Percentiles rank a stretch among this genome's conserved stretches.
Conservation (phyloP, 2,797 vertebrate species). For the Podarcis siculus region DNA sequence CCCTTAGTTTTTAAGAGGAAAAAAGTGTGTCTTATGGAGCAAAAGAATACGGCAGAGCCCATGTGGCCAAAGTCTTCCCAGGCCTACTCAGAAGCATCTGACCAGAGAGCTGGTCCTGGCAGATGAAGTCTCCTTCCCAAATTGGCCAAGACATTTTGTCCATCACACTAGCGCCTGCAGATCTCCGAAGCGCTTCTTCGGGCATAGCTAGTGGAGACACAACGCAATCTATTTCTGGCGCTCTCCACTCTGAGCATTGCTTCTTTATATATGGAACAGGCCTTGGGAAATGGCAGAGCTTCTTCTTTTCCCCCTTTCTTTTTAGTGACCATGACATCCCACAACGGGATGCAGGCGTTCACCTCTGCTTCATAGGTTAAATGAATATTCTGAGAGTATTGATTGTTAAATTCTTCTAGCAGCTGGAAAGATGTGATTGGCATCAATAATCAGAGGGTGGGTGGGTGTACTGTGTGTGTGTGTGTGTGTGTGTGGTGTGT, state of each 20-base stretch:
- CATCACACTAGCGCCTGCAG: background rate
- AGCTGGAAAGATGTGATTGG: slow-evolving; percentile 64
- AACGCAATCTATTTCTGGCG: slow-evolving; percentile 31
- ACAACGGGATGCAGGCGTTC: slow-evolving; percentile 65
- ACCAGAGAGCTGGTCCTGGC: background rate
- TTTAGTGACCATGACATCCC: slow-evolving; percentile 60
- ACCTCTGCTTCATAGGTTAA: slow-evolving; percentile 64
- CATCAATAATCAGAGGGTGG: slow-evolving; percentile 58
- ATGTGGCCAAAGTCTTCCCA: too few species aligned
- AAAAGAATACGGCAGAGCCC: too few species aligned
- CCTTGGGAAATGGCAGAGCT: slow-evolving; percentile 55
- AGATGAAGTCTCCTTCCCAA: background rate
- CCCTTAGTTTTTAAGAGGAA: too few species aligned
- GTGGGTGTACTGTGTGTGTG: too few species aligned
- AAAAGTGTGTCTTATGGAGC: too few species aligned
- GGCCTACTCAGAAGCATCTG: too few species aligned
- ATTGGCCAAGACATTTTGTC: background rate
- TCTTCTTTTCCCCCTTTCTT: slow-evolving; percentile 9
- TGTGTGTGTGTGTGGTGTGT: too few species aligned
- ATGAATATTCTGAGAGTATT: slow-evolving; percentile 65
- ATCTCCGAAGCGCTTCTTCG: slow-evolving; percentile 14
- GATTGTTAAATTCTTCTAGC: slow-evolving; percentile 60
- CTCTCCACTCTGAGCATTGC: slow-evolving; percentile 31
- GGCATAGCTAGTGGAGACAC: slow-evolving; percentile 1
- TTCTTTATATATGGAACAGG: slow-evolving; percentile 35